Base-by-base conservation (phyloP, 2,113 vertebrate species). In the Myiozetetes cayanensis region DNA sequence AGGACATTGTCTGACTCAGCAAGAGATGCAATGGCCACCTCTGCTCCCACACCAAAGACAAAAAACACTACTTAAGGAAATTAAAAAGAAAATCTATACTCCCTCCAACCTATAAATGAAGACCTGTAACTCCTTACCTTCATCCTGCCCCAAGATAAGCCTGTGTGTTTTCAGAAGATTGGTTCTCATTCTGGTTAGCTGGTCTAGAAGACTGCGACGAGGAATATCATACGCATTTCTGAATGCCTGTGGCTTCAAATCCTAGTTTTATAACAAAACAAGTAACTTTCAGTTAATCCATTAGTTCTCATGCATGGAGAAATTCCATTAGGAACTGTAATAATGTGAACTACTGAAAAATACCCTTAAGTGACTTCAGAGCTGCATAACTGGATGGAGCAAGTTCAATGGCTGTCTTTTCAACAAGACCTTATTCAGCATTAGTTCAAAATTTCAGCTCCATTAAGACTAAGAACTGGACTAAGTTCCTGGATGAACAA, bases 221-320 rank as follows among this genome's bases (percentile, higher is more conserved):
- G 98, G 98, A 97, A 98, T 98, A 96, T 98, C 98, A n/a, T 98
- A 98, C 0, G 98, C 98, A 91, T 98, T 98, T 91, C 98, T 97
- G 61, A 98, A 98, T 14, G 98, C 97, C 80, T 98, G 98, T 61
- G 98, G 98, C 96, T 98, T 98, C 85, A 98, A 93, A 92, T 98
- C 98, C 98, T 98, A 35, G 82, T 94, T 97, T 92, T 61, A 17
- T 44, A 74, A 96, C 52, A 86, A 94, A 95, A 66, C 6, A 85
- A 37, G 39, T 16, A 39, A 71, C 35, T 74, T 78, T 35, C 65
- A 82, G 66, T 97, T 90, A 96, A 63, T 67, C 46, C 39, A 58
- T 25, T 75, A 43, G 31, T 19, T 89, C 90, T 68, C 25, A 44
- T 2, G 5, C 43, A 84, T 14, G 35, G 14, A 74, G 10, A 80